Evolutionary conservation across 2,113 vertebrate genomes (phyloP).

Genomic region (Petrocephalus microphthalmus): DNA sequence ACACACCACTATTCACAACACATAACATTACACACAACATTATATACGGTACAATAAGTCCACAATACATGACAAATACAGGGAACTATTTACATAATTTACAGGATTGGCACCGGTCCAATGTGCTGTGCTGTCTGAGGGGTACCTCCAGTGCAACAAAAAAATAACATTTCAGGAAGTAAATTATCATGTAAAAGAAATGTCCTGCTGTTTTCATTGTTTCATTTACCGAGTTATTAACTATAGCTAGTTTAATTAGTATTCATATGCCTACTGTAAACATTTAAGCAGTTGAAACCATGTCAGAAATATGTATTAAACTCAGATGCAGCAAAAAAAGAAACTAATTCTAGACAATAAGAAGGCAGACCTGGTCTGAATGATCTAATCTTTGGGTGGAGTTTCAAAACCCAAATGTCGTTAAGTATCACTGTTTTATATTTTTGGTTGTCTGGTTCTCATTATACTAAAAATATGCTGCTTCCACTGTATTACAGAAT

Average conservation of each 20-base stretch:
- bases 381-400: background rate
- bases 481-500: background rate
- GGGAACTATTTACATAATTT: background rate
- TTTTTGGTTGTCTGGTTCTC: background rate
- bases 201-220: background rate
- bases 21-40: background rate
- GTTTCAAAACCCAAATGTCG: background rate
- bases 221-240: background rate
- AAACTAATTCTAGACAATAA: background rate
- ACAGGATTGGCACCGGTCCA: background rate
- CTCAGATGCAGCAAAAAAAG: background rate
- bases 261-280: background rate
- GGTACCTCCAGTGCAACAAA: background rate
- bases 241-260: background rate
- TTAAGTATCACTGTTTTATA: background rate
- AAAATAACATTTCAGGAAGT: background rate
- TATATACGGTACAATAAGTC: background rate
- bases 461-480: background rate
- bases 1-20: background rate
- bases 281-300: background rate
- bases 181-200: background rate
- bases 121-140: background rate
- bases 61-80: background rate
- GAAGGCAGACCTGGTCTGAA: background rate
- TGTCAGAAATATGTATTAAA: background rate